Base-by-base conservation (phyloP, 2,797 vertebrate genomes). In the Sardinella longiceps region DNA sequence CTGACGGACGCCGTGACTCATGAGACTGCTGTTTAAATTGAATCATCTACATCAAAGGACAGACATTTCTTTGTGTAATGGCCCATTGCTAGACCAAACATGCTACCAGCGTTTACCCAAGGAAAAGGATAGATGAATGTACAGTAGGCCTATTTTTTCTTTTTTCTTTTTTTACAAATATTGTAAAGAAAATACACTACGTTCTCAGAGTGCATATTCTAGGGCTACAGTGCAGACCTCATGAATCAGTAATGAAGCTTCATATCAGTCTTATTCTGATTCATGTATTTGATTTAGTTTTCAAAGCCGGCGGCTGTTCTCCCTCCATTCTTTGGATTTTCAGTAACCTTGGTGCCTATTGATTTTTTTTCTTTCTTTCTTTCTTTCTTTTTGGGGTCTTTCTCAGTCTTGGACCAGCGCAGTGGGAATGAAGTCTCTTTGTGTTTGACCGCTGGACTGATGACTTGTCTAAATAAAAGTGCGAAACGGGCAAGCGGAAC, bases 21-120 rank as follows among this genome's bases (percentile, higher is more conserved):
- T 86, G 82, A 81, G 84, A 77, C 84, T 87, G 82, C 80, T 89
- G 87, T 87, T 88, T 86, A 83, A 87, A 87, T 82, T 81, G 83
- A 80, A 74, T 87, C 70, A 83, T 53, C 85, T 82, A 82, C 70
- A 77, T 83, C 66, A 23, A 25, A 63, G 81, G 56, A 70, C 81
- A 50, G 77, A 60, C 70, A 81, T 82, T 83, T 86, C 39, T 88
- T 63, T 84, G 81, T 81, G 33, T 82, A 88, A 82, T 88, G 84
- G 82, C 18, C 53, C 77, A 58, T 70, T 81, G 50, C 82, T 81
- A 84, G 85, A 45, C 84, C 70, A 39, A 43, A 77, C 70, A 43
- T 77, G 82, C 74, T 81, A 80, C 25, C 83, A 82, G 82, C 86
- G 81, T 77, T 77, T 77, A 77, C 37, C 37, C 70, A 77, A 43